Conservation (phyloP, 2,888 invertebrate species). For the Glaucopsyche alexis region DNA sequence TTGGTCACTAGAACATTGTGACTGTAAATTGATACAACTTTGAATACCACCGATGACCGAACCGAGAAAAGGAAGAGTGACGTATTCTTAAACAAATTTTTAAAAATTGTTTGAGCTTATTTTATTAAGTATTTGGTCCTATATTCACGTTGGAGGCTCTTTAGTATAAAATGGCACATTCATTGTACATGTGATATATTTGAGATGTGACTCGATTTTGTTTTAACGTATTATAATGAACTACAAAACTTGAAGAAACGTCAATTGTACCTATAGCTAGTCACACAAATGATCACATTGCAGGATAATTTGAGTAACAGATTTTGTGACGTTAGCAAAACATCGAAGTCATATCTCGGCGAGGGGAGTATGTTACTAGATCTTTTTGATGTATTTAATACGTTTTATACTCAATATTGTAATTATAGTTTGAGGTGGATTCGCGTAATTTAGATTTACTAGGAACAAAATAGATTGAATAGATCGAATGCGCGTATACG, state of each 20-base stretch:
- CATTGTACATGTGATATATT: constrained; percentile 56
- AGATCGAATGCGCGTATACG: constrained; percentile 36
- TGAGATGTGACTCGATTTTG: constrained; percentile 54
- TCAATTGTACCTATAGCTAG: constrained; percentile 27
- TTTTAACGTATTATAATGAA: neutral
- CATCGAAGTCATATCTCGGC: constrained; percentile 42
- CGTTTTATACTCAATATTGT: constrained; percentile 74
- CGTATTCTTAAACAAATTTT: neutral
- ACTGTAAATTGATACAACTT: neutral
- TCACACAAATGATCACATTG: neutral
- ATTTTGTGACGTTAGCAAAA: constrained; percentile 13
- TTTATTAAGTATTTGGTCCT: neutral
- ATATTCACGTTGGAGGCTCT: constrained; percentile 27
- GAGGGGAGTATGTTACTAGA: constrained; percentile 57
- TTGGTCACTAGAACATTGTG: too few species aligned
- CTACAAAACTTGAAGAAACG: neutral
- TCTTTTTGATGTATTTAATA: constrained; percentile 75
- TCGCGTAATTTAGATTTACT: constrained; percentile 48
- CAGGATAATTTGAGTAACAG: neutral
- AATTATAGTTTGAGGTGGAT: constrained; percentile 61
- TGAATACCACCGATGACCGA: neutral
- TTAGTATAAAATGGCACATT: constrained; percentile 41
- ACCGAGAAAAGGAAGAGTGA: neutral
- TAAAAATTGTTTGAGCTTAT: neutral
- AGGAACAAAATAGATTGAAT: constrained; percentile 47